phyloP scores from a whole-genome alignment of 2,888 invertebrate species.

The Brenthis daphne region DNA sequence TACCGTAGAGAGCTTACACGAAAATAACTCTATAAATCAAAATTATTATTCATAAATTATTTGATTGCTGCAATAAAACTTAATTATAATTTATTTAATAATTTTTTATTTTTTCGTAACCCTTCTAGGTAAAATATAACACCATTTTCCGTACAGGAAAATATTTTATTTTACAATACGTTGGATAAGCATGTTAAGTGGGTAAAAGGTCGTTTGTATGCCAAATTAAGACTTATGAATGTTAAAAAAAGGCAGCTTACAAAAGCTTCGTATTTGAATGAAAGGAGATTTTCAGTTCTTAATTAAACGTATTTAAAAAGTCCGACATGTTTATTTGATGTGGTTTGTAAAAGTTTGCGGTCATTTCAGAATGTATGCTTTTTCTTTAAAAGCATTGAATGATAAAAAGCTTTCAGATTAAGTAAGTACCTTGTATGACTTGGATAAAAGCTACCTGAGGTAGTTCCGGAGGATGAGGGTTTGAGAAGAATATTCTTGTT shows the following conservation, averaged over 20 bases:
- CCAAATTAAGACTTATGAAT: slow-evolving; percentile 3
- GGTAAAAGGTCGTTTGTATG: slow-evolving; percentile 2
- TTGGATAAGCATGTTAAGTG: slow-evolving; percentile 10
- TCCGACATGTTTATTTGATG: slow-evolving; percentile 1
- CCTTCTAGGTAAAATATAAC: neutral
- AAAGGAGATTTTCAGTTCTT: slow-evolving; percentile 24
- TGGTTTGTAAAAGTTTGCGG: neutral
- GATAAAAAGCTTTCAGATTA: no score
- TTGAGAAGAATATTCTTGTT: no score
- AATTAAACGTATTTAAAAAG: slow-evolving; percentile 27
- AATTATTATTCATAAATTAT: no score
- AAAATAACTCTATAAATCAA: no score
- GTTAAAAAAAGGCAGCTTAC: slow-evolving; percentile 19
- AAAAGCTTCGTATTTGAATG: slow-evolving; percentile 25
- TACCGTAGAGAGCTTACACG: no score
- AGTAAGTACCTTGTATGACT: no score
- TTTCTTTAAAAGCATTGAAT: no score
- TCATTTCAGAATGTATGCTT: neutral
- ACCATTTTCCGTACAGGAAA: neutral
- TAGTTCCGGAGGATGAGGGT: no score
- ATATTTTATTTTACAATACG: neutral
- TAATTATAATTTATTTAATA: no score
- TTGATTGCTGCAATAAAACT: no score
- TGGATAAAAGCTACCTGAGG: no score
- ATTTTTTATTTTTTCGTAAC: neutral